phyloP scores from a whole-genome alignment of 2,888 invertebrate genomes.

The Panzeria rudis region DNA sequence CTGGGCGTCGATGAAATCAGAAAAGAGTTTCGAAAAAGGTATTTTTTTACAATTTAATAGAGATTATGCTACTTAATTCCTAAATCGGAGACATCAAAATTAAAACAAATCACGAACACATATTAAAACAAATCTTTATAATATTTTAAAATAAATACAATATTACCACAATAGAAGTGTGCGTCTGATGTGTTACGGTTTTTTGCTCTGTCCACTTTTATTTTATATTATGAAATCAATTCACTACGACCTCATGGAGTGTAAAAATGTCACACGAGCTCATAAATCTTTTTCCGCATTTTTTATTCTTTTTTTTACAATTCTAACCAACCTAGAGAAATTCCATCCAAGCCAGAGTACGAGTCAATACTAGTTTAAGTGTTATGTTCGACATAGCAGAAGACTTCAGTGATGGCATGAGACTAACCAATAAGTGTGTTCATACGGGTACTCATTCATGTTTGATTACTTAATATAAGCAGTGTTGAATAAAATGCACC shows the following conservation, averaged over 20 bases:
- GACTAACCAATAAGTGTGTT: background rate
- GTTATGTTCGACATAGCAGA: constrained; percentile 40
- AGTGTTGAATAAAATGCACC: constrained; percentile 1
- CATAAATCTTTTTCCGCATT: constrained; percentile 77
- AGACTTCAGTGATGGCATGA: constrained; percentile 40
- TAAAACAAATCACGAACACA: constrained; percentile 1
- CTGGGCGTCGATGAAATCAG: no score
- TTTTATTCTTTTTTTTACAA: constrained; percentile 52
- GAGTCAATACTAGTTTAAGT: constrained; percentile 58
- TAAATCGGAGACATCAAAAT: background rate
- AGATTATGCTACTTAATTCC: constrained; percentile 1
- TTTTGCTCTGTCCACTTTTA: constrained; percentile 34
- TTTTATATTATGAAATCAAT: constrained; percentile 65
- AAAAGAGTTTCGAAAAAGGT: no score
- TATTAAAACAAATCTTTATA: constrained; percentile 23
- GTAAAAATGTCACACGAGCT: constrained; percentile 75
- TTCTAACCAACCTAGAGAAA: constrained; percentile 57
- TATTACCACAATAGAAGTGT: constrained; percentile 66
- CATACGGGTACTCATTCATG: constrained; percentile 13
- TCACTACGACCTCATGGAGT: constrained; percentile 75
- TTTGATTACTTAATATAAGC: constrained; percentile 46
- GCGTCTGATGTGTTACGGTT: constrained; percentile 41
- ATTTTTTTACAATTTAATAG: no score
- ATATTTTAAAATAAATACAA: constrained; percentile 1
- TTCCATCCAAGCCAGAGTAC: constrained; percentile 50